Base-by-base conservation (phyloP, 1,140 invertebrate genomes). In the Stegodyphus dumicola region DNA sequence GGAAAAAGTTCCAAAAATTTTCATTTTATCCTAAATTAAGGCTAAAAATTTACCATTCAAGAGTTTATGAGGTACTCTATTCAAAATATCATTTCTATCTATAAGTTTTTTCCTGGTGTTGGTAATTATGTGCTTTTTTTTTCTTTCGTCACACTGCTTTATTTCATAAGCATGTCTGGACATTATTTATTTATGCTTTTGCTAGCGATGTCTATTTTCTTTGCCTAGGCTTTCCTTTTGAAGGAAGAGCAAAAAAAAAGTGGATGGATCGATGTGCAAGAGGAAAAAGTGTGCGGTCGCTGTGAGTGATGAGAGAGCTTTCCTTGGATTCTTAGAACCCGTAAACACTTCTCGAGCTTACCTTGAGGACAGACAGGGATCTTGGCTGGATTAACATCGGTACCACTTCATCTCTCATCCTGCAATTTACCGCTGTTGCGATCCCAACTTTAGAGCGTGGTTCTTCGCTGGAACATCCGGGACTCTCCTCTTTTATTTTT, bases 321-420 rank as follows among this genome's bases (percentile, higher is more conserved):
- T 66, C 66, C 75, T 60, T 51, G 51, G 75, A 77, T 65, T 77
- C 75, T 77, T 49, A 51, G 18, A 15, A 49, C 56, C 75, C 48
- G 75, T 77, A 77, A 77, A 77, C 75, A 77, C 75, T 77, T 77
- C 75, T 77, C 11, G 6, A 17, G 74, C 73, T 75, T 75, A 56
- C 73, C 51, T 53, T 13, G 0, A 56, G 53, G 74, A 76, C 74
- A 76, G 74, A 60, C 54, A 13, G 75, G 75, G 75, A 77, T 77
- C 60, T 77, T 77, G 64, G 49, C 49, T 48, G 75, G 75, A 77
- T 77, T 77, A 77, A 60, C 48, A 77, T 11, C 10, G 69, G 52
- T 33, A 60, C 60, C 60, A 60, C 13, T 60, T 66, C 69, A 66
- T 77, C 75, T 18, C 75, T 77, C 75, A 64, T 49, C 52, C 65